Percentiles rank a stretch among this genome's conserved stretches.
phyloP scores from a whole-genome alignment of 2,113 vertebrate species.

The Chaetodon trifascialis region DNA sequence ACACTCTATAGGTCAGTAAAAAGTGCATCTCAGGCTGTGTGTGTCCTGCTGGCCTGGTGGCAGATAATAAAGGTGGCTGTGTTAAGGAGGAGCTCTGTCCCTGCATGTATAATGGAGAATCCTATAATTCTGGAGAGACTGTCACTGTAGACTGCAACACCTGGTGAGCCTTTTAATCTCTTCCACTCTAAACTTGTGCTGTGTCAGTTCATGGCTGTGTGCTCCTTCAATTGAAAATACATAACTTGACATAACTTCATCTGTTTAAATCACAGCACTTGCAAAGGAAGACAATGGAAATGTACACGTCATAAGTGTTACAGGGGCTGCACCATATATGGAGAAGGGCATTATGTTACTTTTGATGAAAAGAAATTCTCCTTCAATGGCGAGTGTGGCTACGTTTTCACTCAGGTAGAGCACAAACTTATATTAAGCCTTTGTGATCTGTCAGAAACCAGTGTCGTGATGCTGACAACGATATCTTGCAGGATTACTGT shows the following conservation, averaged over 20 bases:
- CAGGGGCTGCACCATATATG: constrained; percentile 90
- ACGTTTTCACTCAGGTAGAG: constrained; percentile 91
- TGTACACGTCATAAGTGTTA: constrained; percentile 88
- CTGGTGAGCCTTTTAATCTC: constrained; percentile 83
- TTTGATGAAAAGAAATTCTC: constrained; percentile 91
- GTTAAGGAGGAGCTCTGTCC: constrained; percentile 86
- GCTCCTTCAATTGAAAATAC: neutral
- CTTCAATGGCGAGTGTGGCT: constrained; percentile 92
- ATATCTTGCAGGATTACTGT: constrained; percentile 87
- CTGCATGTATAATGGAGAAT: constrained; percentile 88
- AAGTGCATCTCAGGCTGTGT: constrained; percentile 91
- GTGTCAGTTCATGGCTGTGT: neutral
- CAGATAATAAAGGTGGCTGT: constrained; percentile 87
- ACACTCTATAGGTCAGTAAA: constrained; percentile 83
- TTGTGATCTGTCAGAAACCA: constrained; percentile 1
- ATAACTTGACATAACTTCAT: neutral
- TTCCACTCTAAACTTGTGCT: neutral
- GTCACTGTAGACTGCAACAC: constrained; percentile 90
- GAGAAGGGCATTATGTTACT: constrained; percentile 92
- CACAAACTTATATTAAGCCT: neutral
- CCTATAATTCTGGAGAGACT: constrained; percentile 84
- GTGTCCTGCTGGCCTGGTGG: constrained; percentile 87
- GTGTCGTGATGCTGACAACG: constrained; percentile 23
- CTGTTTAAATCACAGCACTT: constrained; percentile 84
- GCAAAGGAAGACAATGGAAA: constrained; percentile 86